Evolutionary conservation across 1,140 invertebrate genomes (phyloP), one percentile per base, ranked within the genome.

Genomic region (Diachasmimorpha longicaudata): DNA sequence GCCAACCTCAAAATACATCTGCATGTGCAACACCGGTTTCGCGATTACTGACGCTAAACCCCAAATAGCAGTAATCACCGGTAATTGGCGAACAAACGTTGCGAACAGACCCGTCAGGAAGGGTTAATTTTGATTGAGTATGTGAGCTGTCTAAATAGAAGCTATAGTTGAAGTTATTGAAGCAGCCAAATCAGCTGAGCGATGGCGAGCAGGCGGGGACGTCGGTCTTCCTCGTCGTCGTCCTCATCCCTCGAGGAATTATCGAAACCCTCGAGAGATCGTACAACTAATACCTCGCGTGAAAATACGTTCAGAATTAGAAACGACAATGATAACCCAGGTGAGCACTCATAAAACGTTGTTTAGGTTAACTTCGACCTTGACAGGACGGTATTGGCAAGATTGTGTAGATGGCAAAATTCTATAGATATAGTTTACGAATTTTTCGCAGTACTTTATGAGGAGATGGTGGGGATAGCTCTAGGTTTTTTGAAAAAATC

Each of bases 161-260:
- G 6, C 9, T 3, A 2, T 4, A 16, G 14, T 52, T 52, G 6
- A n/a, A 6, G n/a, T 52, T n/a, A 2, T 42, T 10, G 6, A 52
- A 52, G 16, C 48, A 25, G 9, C 23, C 31, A 31, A 25, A 25
- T 63, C 58, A 63, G 58, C 58, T 63, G 58, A 25, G 58, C 21
- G 14, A 68, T 68, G 66, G 31, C 66, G 36, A 39, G 3, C n/a
- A 68, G 66, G 16, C 66, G 36, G 31, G 66, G 66, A 68, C 31
- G 31, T 68, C 6, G 25, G 13, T 31, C 69, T 4, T 48, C 48
- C 9, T 71, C 69, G 4, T 55, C 69, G 0, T 55, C 69, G 19
- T 21, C 69, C 11, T 55, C 69, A 71, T 55, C 69, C 21, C 69
- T 46, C 13, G 69, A 71, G 69, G 42, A 68, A 4, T 68, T 68